Conservation (phyloP, 37 sponge, comb jelly and placozoan species). For the Ianthella basta region DNA sequence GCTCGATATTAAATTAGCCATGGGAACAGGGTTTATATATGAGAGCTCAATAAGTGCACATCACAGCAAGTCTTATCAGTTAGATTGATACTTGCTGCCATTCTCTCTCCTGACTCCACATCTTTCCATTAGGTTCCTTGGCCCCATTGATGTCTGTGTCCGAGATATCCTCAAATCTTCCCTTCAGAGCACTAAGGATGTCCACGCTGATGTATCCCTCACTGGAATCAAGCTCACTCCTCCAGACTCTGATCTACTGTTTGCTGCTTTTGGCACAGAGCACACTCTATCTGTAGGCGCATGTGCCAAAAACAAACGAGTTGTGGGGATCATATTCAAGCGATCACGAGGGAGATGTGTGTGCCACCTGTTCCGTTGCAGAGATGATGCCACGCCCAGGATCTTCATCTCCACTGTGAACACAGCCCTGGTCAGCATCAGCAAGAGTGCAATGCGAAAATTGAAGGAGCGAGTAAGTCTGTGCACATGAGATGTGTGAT, state of each 20-base stretch:
- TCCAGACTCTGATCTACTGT: slow-evolving; percentile 44
- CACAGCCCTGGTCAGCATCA: slow-evolving; percentile 25
- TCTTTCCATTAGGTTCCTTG: no score
- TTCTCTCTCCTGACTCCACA: no score
- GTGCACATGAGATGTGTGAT: not conserved
- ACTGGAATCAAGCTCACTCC: slow-evolving; percentile 63
- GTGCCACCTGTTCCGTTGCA: slow-evolving; percentile 69
- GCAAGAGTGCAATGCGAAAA: not conserved
- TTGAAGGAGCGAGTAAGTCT: not conserved
- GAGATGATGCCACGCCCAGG: slow-evolving; percentile 39
- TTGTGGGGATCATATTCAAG: slow-evolving; percentile 64
- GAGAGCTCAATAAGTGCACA: no score
- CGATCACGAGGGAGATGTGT: slow-evolving; percentile 15
- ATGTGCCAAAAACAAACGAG: slow-evolving; percentile 67
- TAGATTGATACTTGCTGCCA: no score
- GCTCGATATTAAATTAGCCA: no score
- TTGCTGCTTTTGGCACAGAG: slow-evolving; percentile 64
- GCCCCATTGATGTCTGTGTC: no score
- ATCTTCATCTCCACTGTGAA: slow-evolving; percentile 42
- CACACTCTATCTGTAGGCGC: slow-evolving; percentile 42
- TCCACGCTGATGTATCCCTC: slow-evolving; percentile 52
- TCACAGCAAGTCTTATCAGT: no score
- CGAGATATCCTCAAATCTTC: not conserved
- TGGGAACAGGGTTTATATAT: no score
- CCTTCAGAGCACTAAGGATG: slow-evolving; percentile 31